Evolutionary conservation across 2,888 invertebrate species (phyloP), one percentile per base, ranked within the genome.

Genomic region (Hipparchia semele): DNA sequence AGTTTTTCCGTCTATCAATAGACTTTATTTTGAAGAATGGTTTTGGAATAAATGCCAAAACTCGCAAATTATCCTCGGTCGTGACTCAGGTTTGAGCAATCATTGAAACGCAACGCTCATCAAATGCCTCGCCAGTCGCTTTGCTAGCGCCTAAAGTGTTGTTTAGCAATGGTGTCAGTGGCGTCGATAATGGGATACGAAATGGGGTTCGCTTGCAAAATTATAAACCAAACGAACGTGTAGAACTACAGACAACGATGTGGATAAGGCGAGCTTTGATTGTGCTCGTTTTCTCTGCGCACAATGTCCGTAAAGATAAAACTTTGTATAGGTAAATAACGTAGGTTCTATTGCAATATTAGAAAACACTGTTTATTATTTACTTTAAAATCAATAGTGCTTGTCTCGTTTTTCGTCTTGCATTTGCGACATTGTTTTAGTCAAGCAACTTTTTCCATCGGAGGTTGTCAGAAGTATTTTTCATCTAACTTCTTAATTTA

Each of bases 51-150:
- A 89, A 91, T 89, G 89, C 87, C 90, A 87, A 90, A 90, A 90
- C 89, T 88, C 82, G 85, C 88, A 86, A 90, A 91, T 92, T 90
- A 90, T 88, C 82, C 81, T 75, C 82, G 86, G 80, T 91, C 92
- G 92, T 91, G 91, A 91, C 89, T 90, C 84, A 86, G 86, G 88
- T 90, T 89, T 87, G 83, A 83, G 87, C 87, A 90, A 89, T 88
- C 86, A 87, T 85, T 84, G 80, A 81, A 84, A 86, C 84, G 88
- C 86, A 87, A 85, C 86, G 80, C 86, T 85, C 88, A 87, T 89
- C 89, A 86, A 83, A 71, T 83, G 81, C 83, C 79, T 45, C 70
- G 23, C 13, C 13, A 58, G 58, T 23, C 58, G 73, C 73, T 76
- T 33, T 67, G 74, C 75, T 77, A 70, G 80, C 77, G 80, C 79